These are phyloP conservation scores for Wasmannia auropunctata DNA, from an alignment of 1,140 invertebrate species.

Conservation along the genomic window DNA sequence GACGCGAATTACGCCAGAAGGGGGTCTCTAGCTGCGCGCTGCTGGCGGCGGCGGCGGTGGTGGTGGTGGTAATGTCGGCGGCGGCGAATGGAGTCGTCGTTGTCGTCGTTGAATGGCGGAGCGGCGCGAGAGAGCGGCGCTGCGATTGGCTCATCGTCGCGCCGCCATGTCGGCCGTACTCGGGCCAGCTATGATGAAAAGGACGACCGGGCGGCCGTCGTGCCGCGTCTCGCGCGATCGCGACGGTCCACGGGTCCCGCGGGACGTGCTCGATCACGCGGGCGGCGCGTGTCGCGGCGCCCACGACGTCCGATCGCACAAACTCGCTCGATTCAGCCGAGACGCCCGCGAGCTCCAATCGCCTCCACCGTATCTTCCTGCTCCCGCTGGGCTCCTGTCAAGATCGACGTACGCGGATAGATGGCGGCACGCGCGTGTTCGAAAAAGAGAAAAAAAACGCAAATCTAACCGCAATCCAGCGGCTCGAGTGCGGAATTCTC, in stretches of 20 bases:
- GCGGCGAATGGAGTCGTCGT: conserved; percentile 12
- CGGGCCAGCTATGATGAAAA: conserved; percentile 51
- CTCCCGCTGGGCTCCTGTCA: conserved; percentile 43
- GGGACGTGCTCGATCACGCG: no score
- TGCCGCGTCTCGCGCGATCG: neutral
- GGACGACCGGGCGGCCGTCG: neutral
- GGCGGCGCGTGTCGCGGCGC: neutral
- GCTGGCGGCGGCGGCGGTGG: neutral
- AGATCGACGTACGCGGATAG: conserved; percentile 72
- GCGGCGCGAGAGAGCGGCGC: conserved; percentile 62
- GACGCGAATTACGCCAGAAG: conserved; percentile 55
- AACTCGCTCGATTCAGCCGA: conserved; percentile 25
- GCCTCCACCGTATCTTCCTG: conserved; percentile 72
- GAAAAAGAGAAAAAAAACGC: conserved; percentile 75
- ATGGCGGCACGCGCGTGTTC: conserved; percentile 74
- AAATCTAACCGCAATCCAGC: conserved; percentile 74
- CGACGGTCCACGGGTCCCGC: neutral
- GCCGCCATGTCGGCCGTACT: conserved; percentile 76
- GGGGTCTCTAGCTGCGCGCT: conserved; percentile 45
- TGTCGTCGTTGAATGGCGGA: conserved; percentile 15
- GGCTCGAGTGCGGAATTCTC: no score
- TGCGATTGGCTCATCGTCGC: conserved; percentile 74
- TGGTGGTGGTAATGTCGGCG: neutral
- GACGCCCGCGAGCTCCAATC: conserved; percentile 77
- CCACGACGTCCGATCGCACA: neutral